phyloP scores from a whole-genome alignment of 1,140 invertebrate genomes.

The Arctopsyche grandis region DNA sequence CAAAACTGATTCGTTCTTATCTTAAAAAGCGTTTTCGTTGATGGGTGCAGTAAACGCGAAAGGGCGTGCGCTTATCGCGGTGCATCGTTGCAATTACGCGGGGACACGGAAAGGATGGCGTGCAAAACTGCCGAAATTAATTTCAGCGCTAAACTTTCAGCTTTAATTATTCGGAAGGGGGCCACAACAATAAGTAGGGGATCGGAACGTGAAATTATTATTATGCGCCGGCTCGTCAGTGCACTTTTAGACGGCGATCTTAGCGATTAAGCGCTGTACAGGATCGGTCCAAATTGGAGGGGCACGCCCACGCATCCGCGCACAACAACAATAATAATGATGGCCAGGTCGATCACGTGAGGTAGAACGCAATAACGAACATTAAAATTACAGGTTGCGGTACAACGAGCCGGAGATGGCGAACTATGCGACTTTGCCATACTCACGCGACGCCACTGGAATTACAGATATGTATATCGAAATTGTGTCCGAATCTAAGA shows the following conservation, averaged over 20 bases:
- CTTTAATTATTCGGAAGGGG: not conserved
- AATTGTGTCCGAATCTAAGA: no score
- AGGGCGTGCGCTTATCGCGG: not conserved
- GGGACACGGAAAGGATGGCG: not conserved
- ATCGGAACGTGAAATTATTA: not conserved
- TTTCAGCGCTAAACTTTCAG: not conserved
- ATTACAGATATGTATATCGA: no score
- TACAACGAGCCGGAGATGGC: not conserved
- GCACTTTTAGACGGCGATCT: not conserved
- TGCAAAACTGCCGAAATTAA: not conserved
- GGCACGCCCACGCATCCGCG: constrained; percentile 15
- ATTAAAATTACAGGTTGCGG: not conserved
- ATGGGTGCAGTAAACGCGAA: not conserved
- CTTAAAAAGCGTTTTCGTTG: not conserved
- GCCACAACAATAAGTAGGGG: not conserved
- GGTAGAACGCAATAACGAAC: not conserved
- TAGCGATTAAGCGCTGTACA: constrained; percentile 2
- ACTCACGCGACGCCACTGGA: not conserved
- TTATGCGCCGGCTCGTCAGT: not conserved
- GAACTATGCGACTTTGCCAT: not conserved
- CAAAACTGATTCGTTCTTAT: not conserved
- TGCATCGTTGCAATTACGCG: not conserved
- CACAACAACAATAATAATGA: constrained; percentile 23
- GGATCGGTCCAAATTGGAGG: constrained; percentile 1
- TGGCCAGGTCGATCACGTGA: constrained; percentile 2